Conservation (phyloP, 2,888 invertebrate genomes). For the Serrognathus titanus region DNA sequence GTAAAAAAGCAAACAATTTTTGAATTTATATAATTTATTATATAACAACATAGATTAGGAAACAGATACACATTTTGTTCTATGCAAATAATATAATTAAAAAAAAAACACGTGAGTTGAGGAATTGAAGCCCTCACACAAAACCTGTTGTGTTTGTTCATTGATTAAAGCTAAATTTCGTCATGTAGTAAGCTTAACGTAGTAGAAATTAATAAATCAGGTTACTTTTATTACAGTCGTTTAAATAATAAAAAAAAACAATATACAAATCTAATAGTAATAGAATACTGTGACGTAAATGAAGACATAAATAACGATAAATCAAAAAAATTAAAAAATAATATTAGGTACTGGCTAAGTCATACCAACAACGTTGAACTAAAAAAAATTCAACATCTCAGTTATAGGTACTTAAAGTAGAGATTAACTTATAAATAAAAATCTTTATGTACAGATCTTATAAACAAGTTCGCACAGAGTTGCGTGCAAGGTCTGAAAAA, state of each 20-base stretch:
- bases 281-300: conserved; percentile 44
- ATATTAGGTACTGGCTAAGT: conserved; percentile 42
- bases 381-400: conserved; percentile 25
- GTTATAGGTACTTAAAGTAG: conserved; percentile 23
- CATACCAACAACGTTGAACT: conserved; percentile 38
- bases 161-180: conserved; percentile 16
- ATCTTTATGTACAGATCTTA: conserved; percentile 23
- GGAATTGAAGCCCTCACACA: too few relatives aligned
- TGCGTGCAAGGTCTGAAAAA: not conserved
- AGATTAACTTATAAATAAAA: conserved; percentile 20
- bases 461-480: conserved; percentile 19
- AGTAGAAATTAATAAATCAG: conserved; percentile 11
- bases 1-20: too few relatives aligned
- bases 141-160: conserved; percentile 3
- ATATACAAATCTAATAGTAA: conserved; percentile 29
- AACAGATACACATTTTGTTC: conserved; percentile 22
- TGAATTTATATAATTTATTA: conserved; percentile 19
- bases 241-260: conserved; percentile 28
- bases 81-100: conserved; percentile 18
- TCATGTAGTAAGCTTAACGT: conserved; percentile 5
- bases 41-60: conserved; percentile 29
- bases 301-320: conserved; percentile 23
- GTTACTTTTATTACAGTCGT: conserved; percentile 29
- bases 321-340: conserved; percentile 26
- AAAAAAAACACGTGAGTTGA: conserved; percentile 13